Conservation (phyloP, 2,113 vertebrate genomes). For the Leucopsar rothschildi region DNA sequence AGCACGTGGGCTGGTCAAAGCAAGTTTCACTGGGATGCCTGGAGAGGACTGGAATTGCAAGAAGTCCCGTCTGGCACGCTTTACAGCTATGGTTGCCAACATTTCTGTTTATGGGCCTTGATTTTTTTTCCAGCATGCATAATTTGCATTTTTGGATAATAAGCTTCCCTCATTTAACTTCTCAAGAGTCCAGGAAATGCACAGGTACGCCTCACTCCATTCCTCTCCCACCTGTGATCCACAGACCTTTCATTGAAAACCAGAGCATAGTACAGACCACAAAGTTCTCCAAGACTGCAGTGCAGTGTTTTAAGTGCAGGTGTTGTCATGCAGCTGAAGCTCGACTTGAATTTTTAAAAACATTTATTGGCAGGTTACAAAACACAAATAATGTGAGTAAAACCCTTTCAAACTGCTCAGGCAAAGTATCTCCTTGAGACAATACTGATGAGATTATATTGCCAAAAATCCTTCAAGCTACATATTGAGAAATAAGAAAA, state of each 20-base stretch:
- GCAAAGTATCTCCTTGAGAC: neutral
- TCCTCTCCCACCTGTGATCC: neutral
- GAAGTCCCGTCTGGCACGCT: neutral
- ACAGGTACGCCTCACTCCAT: neutral
- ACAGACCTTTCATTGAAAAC: neutral
- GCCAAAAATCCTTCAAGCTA: neutral
- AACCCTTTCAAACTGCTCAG: neutral
- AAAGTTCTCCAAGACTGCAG: neutral
- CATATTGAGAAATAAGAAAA: neutral
- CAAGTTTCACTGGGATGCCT: neutral
- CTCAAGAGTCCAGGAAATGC: neutral
- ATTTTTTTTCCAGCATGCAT: neutral
- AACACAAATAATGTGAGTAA: neutral
- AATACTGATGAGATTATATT: neutral
- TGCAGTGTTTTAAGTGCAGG: neutral
- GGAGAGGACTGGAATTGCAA: neutral
- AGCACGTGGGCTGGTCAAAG: neutral
- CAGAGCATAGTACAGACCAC: neutral
- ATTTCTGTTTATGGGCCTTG: neutral
- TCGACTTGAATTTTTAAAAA: neutral
- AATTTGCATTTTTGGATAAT: neutral
- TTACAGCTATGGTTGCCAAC: neutral
- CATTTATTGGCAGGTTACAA: neutral
- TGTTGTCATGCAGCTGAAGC: neutral
- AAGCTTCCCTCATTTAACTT: conserved; percentile 5